phyloP scores from a whole-genome alignment of 2,113 vertebrate species.

The Pogonocichla stellata region DNA sequence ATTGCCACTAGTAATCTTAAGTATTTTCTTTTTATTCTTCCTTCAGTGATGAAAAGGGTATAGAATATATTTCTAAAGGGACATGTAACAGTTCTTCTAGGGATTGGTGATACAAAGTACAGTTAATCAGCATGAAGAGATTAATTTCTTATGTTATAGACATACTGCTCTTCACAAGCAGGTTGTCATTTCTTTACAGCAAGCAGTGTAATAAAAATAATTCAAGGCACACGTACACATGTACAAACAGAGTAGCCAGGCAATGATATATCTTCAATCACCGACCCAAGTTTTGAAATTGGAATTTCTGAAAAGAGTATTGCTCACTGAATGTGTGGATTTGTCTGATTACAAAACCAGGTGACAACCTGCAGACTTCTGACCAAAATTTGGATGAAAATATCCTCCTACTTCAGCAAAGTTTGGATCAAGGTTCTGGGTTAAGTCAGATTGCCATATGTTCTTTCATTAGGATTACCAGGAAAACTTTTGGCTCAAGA shows the following conservation, averaged over 20 bases:
- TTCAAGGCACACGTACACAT: not conserved
- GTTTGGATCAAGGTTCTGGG: not conserved
- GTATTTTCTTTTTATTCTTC: not conserved
- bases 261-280: not conserved
- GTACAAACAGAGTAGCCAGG: not conserved
- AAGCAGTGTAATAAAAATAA: constrained; percentile 3
- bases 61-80: not conserved
- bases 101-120: not conserved
- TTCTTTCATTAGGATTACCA: not conserved
- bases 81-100: not conserved
- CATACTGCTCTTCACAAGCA: not conserved
- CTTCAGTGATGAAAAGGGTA: not conserved
- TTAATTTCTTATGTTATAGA: not conserved
- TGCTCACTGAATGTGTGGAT: not conserved
- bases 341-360: not conserved
- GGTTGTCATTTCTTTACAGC: not conserved
- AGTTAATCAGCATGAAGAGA: not conserved
- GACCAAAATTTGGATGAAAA: not conserved
- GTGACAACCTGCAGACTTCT: not conserved
- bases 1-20: constrained; percentile 15
- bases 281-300: not conserved
- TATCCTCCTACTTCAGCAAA: not conserved
- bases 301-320: not conserved
- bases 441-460: not conserved
- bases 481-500: not conserved